Conservation (phyloP, 2,888 invertebrate genomes). For the Sarcophaga caerulescens region DNA sequence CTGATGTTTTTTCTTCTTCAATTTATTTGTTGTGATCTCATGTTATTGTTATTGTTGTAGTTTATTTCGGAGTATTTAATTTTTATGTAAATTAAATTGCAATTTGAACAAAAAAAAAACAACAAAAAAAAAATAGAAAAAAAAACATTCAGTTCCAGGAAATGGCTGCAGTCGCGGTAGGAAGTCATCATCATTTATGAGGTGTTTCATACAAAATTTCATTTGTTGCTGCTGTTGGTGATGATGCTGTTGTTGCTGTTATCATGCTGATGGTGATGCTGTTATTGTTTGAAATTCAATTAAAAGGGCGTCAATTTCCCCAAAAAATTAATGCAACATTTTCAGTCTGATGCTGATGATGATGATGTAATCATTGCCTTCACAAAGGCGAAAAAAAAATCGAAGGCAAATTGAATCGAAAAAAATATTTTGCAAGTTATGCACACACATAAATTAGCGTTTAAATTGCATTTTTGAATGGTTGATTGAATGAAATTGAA, state of each 20-base stretch:
- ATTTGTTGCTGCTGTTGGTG: not conserved
- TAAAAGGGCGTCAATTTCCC: slow-evolving; percentile 28
- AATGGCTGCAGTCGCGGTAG: slow-evolving; percentile 63
- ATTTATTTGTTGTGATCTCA: not conserved
- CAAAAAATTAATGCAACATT: not conserved
- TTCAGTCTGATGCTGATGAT: not conserved
- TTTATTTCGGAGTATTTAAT: slow-evolving; percentile 49
- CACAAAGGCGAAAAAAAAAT: not conserved
- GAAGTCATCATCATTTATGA: slow-evolving; percentile 44
- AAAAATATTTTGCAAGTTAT: no score
- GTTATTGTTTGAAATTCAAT: slow-evolving; percentile 37
- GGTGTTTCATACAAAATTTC: slow-evolving; percentile 19
- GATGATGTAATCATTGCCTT: slow-evolving; percentile 3
- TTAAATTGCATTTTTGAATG: no score
- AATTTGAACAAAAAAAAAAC: slow-evolving; percentile 32
- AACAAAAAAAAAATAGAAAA: no score
- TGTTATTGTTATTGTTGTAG: not conserved
- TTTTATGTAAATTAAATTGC: slow-evolving; percentile 65
- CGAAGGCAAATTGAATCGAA: not conserved
- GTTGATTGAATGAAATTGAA: no score
- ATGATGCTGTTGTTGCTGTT: not conserved
- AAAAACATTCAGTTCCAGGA: slow-evolving; percentile 46
- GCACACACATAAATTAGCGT: no score
- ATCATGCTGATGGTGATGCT: not conserved
- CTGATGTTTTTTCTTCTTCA: slow-evolving; percentile 28